A percentile compares a stretch with the other conserved stretches of the same genome.
phyloP scores from a whole-genome alignment of 2,888 invertebrate species.

The Saturnia japonica region DNA sequence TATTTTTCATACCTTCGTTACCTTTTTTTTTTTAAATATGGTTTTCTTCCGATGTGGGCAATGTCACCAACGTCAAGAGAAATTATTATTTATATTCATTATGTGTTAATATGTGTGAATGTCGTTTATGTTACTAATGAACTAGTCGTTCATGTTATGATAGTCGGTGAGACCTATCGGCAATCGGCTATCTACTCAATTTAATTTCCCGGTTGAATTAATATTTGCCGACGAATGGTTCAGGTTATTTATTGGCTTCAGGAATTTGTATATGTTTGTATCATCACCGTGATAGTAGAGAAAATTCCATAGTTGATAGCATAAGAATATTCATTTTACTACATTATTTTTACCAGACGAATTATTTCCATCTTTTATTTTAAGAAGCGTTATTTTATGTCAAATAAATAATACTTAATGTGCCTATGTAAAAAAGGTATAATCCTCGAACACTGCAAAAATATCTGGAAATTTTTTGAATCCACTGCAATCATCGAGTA shows the following conservation, averaged over 20 bases:
- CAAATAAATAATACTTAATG: too few species aligned
- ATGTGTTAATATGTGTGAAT: too few species aligned
- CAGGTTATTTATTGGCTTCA: neutral
- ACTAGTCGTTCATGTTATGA: neutral
- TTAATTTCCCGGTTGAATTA: neutral
- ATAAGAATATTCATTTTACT: neutral
- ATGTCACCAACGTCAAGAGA: too few species aligned
- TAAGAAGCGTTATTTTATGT: neutral
- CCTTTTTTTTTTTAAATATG: too few species aligned
- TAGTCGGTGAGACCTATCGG: neutral
- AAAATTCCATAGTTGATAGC: neutral
- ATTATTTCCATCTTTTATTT: neutral
- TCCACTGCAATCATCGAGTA: too few species aligned
- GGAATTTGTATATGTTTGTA: neutral
- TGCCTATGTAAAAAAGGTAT: too few species aligned
- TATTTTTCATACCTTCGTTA: too few species aligned
- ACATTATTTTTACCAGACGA: neutral
- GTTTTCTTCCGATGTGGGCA: too few species aligned
- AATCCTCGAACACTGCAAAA: too few species aligned
- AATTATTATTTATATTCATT: too few species aligned
- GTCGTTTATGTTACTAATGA: neutral
- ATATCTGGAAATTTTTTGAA: too few species aligned
- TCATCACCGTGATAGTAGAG: neutral
- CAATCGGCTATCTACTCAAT: neutral
- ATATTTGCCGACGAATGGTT: neutral